These are phyloP conservation scores for Ichneumon xanthorius DNA, from an alignment of 2,888 invertebrate species.

Conservation along the genomic window DNA sequence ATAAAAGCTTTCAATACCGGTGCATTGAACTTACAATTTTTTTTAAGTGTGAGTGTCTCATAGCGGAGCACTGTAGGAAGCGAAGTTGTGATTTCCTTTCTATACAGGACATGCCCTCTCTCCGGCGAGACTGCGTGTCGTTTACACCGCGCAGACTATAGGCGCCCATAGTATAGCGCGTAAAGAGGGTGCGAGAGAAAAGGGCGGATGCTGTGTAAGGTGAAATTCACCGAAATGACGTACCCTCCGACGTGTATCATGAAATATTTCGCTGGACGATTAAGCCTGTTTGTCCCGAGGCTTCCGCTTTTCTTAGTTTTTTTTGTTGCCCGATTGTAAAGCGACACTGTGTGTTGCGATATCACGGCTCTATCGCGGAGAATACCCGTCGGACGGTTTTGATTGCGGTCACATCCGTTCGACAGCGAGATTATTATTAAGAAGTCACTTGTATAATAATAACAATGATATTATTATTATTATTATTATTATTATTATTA, in stretches of 20 bases:
- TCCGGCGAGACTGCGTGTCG: conserved; percentile 44
- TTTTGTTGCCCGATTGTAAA: conserved; percentile 1
- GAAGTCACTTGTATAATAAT: neutral
- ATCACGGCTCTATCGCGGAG: neutral
- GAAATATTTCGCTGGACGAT: conserved; percentile 57
- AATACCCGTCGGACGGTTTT: conserved; percentile 7
- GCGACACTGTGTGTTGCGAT: neutral
- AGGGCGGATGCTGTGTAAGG: conserved; percentile 62
- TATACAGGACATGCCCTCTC: conserved; percentile 38
- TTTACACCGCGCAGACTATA: conserved; percentile 3
- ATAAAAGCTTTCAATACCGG: no score
- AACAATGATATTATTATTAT: neutral
- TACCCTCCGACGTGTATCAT: conserved; percentile 49
- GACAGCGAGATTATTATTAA: conserved; percentile 3
- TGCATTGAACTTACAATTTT: no score
- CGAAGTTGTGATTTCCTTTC: conserved; percentile 43
- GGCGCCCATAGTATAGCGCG: neutral
- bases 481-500: neutral
- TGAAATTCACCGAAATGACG: conserved; percentile 56
- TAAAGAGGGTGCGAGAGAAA: conserved; percentile 51
- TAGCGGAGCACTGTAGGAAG: neutral
- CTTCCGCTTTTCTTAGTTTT: conserved; percentile 22
- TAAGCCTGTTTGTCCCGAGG: conserved; percentile 28
- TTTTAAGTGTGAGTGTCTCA: neutral
- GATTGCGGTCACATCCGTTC: conserved; percentile 27